Evolutionary conservation across 2,797 vertebrate species (phyloP), one percentile per base, ranked within the genome.

Genomic region (Paratrypauchen microcephalus): DNA sequence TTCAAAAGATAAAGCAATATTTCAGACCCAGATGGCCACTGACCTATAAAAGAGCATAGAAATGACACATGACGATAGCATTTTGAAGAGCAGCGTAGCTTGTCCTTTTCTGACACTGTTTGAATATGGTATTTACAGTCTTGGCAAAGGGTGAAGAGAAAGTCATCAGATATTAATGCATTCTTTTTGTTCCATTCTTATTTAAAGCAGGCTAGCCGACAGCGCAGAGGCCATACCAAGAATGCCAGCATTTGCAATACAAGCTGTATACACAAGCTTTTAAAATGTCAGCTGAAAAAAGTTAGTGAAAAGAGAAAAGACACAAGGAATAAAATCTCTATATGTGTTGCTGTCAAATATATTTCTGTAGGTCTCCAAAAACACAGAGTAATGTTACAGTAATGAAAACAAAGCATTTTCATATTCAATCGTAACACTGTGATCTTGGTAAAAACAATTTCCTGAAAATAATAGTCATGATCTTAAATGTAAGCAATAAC

Each of bases 101-200:
- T 75, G 80, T 83, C 83, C 70, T 75, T 82, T 82, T 81, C 74
- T 7, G 64, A 76, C 76, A 71, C 70, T 30, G 65, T 71, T 71
- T 23, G 30, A 69, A 76, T 62, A 86, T 88, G 88, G 78, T 88
- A 91, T 91, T 92, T 92, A 92, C 87, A 92, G 83, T 88, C 84
- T 63, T 32, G 68, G 70, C 83, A 65, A 60, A 24, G 66, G 79
- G 71, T 70, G 69, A 75, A 79, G 68, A 73, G 73, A 78, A 75
- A 66, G 50, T 77, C 75, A 86, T 90, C 75, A 82, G 82, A 85
- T 82, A 82, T 84, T 74, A 82, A 85, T 74, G 76, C 73, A 72
- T 78, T 80, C 50, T 69, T 75, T 75, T 82, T 73, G 82, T 74
- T 72, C 77, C 69, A 54, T 82, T 89, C 78, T 67, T 50, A 75